Conservation (phyloP, 2,888 invertebrate species). For the Odontocolon sp. region DNA sequence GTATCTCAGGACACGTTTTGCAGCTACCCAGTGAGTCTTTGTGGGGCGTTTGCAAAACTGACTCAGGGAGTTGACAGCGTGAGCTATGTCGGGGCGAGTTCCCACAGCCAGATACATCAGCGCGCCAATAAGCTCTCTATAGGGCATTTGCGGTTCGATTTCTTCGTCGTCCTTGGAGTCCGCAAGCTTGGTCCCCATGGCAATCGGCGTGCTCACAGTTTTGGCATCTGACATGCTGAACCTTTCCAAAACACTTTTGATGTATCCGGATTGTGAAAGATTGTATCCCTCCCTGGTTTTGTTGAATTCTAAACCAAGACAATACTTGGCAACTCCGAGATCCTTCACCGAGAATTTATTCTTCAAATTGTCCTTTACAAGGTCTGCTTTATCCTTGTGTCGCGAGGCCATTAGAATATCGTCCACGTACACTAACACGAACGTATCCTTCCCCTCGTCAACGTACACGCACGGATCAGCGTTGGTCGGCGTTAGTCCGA, state of each 20-base stretch:
- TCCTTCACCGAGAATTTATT: constrained; percentile 18
- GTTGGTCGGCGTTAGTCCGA: neutral
- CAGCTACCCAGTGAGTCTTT: constrained; percentile 31
- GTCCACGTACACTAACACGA: constrained; percentile 20
- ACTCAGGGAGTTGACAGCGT: constrained; percentile 30
- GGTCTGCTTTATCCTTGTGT: no score
- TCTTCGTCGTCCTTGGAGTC: no score
- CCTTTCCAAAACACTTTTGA: neutral
- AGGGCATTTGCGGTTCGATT: constrained; percentile 2
- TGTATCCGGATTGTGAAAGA: no score
- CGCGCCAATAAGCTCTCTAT: constrained; percentile 28
- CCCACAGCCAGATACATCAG: constrained; percentile 38
- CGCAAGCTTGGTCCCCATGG: constrained; percentile 2
- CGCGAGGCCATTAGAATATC: constrained; percentile 33
- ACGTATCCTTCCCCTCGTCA: neutral
- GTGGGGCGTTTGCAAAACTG: constrained; percentile 31
- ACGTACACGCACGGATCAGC: neutral
- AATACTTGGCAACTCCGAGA: neutral
- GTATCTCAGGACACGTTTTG: constrained; percentile 34
- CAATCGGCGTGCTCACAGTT: constrained; percentile 9
- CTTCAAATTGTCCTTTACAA: no score
- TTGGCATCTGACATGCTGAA: constrained; percentile 34
- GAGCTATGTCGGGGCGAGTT: constrained; percentile 41
- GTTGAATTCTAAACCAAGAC: constrained; percentile 29
- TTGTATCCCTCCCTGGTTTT: no score